phyloP scores from a whole-genome alignment of 2,797 vertebrate species.

The Lutjanus campechanus region DNA sequence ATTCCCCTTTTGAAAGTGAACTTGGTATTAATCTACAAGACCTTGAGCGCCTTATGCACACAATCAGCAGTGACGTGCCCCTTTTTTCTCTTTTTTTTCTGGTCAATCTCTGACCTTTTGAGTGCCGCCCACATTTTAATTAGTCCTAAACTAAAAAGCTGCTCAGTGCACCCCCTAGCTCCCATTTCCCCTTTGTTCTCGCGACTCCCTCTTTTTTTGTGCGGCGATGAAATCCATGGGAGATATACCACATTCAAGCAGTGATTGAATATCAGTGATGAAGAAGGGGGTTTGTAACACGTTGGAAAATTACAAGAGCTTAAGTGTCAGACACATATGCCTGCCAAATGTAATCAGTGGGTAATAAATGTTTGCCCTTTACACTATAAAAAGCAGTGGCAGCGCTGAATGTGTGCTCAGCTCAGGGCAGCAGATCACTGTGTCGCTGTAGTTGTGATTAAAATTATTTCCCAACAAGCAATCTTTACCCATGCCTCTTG shows the following conservation, averaged over 20 bases:
- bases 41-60: constrained; percentile 59
- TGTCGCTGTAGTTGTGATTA: constrained; percentile 53
- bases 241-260: constrained; percentile 62
- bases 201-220: constrained; percentile 24
- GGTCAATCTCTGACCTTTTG: constrained; percentile 76
- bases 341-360: constrained; percentile 81
- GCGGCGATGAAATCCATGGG: constrained; percentile 55
- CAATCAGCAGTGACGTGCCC: constrained; percentile 50
- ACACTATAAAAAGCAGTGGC: constrained; percentile 65
- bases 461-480: constrained; percentile 49
- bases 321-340: constrained; percentile 78
- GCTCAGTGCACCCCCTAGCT: constrained; percentile 25
- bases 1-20: constrained; percentile 67
- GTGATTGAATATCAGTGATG: constrained; percentile 65
- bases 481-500: constrained; percentile 31
- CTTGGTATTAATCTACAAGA: constrained; percentile 68
- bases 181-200: constrained; percentile 62
- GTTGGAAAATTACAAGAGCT: constrained; percentile 75
- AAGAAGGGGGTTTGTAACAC: constrained; percentile 57
- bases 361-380: constrained; percentile 83
- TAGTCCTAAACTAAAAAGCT: constrained; percentile 67
- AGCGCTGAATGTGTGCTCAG: constrained; percentile 60
- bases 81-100: constrained; percentile 18
- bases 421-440: constrained; percentile 55
- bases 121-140: constrained; percentile 74